A percentile compares a stretch with the other conserved stretches of the same genome.
Conservation (phyloP, 2,113 vertebrate species). For the Dunckerocampus dactyliophorus region DNA sequence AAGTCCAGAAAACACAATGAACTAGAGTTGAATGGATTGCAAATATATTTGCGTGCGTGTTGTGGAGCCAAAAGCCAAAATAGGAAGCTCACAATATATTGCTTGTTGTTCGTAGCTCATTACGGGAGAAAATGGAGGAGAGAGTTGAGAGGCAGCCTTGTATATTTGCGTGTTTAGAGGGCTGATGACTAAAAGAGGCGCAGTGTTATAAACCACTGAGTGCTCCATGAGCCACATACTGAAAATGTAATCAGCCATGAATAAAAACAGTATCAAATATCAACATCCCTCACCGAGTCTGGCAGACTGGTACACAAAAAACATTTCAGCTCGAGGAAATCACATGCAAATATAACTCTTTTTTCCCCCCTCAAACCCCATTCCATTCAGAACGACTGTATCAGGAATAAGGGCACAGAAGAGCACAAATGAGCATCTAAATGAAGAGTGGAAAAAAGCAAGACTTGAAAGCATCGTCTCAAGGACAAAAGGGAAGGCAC, state of each 20-base stretch:
- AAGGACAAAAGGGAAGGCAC: slow-evolving; percentile 52
- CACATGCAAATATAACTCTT: slow-evolving; percentile 21
- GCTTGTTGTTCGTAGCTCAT: slow-evolving; percentile 21
- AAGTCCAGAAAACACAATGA: slow-evolving; percentile 24
- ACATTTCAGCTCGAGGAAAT: slow-evolving; percentile 26
- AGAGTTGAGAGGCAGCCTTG: slow-evolving; percentile 14
- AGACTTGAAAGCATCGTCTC: slow-evolving; percentile 37
- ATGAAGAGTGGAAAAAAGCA: slow-evolving; percentile 9
- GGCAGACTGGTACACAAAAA: slow-evolving; percentile 16
- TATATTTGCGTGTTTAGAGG: slow-evolving; percentile 27
- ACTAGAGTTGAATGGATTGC: slow-evolving; percentile 29
- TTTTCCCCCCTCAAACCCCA: background rate
- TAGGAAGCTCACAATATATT: background rate
- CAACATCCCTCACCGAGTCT: slow-evolving; percentile 31
- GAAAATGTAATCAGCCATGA: slow-evolving; percentile 60
- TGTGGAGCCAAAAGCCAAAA: slow-evolving; percentile 30
- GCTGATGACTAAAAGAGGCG: slow-evolving; percentile 17
- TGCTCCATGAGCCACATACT: slow-evolving; percentile 32
- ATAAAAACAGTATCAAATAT: slow-evolving; percentile 59
- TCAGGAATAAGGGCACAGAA: too few relatives aligned
- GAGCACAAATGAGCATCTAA: slow-evolving; percentile 28
- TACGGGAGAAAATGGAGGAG: slow-evolving; percentile 15
- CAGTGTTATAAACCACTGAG: slow-evolving; percentile 28
- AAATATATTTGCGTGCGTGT: slow-evolving; percentile 17
- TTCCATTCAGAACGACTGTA: too few relatives aligned